Percentiles rank a stretch among this genome's conserved stretches.
These are phyloP conservation scores for Boleophthalmus pectinirostris DNA, from an alignment of 2,113 vertebrate species.

Conservation along the genomic window DNA sequence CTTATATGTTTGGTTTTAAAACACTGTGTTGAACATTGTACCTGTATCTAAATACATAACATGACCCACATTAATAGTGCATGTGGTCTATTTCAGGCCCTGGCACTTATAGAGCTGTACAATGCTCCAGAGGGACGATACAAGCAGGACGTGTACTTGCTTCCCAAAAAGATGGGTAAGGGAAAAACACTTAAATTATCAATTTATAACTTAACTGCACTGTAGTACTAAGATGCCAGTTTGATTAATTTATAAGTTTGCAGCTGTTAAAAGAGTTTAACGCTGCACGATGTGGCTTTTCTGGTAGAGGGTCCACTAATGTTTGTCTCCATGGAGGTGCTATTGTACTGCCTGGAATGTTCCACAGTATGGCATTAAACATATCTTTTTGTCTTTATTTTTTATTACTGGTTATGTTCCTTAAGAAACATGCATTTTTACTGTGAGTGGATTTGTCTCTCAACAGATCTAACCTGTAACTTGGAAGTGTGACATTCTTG, in stretches of 20 bases:
- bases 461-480: too few species aligned
- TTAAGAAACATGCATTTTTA: too few species aligned
- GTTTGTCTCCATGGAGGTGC: too few species aligned
- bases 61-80: slow-evolving; percentile 7
- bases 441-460: too few species aligned
- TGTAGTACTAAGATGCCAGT: not conserved
- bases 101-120: slow-evolving; percentile 95
- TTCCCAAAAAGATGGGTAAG: slow-evolving; percentile 98
- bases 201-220: not conserved
- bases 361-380: too few species aligned
- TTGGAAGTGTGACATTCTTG: too few species aligned
- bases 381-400: too few species aligned
- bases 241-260: not conserved
- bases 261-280: too few species aligned
- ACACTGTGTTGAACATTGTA: not conserved
- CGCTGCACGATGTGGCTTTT: too few species aligned
- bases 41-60: not conserved
- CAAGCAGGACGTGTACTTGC: slow-evolving; percentile 97
- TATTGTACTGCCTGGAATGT: too few species aligned
- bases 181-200: slow-evolving; percentile 14
- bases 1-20: not conserved
- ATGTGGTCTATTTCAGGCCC: slow-evolving; percentile 77
- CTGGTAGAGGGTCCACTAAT: too few species aligned
- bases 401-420: too few species aligned
- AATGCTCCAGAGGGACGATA: slow-evolving; percentile 96